Evolutionary conservation across 1,140 invertebrate genomes (phyloP).

Genomic region (Epicauta chinensis): DNA sequence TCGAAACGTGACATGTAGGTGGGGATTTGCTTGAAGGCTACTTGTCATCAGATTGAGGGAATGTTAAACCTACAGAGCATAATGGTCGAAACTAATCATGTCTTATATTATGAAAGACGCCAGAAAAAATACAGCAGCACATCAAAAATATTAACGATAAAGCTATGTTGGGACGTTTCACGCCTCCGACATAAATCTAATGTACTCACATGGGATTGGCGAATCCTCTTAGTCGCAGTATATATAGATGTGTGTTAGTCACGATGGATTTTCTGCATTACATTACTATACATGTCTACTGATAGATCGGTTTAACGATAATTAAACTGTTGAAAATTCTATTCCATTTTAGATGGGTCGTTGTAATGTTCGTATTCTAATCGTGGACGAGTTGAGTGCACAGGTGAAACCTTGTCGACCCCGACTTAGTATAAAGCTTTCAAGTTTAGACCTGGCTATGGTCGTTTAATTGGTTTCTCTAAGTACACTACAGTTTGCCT

Average conservation of each 20-base stretch:
- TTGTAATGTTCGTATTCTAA: too few relatives aligned
- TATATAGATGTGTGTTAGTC: slow-evolving; percentile 21
- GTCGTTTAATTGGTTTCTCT: background rate
- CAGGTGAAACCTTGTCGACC: too few relatives aligned
- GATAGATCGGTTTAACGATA: too few relatives aligned
- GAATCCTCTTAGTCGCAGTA: slow-evolving; percentile 31
- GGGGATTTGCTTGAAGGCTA: too few relatives aligned
- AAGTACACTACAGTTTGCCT: background rate
- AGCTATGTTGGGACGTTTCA: slow-evolving; percentile 28
- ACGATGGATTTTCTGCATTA: too few relatives aligned
- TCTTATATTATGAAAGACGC: slow-evolving; percentile 1
- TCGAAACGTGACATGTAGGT: too few relatives aligned
- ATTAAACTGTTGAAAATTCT: too few relatives aligned
- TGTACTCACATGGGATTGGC: slow-evolving; percentile 24
- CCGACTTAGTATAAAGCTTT: too few relatives aligned
- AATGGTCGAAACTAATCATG: slow-evolving; percentile 25
- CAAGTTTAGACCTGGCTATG: background rate
- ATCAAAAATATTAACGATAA: slow-evolving; percentile 30
- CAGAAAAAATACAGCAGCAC: slow-evolving; percentile 1
- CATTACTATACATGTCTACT: too few relatives aligned
- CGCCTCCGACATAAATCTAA: slow-evolving; percentile 32
- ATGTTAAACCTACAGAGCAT: background rate
- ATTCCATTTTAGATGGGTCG: too few relatives aligned
- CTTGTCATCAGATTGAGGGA: background rate
- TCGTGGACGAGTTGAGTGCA: too few relatives aligned